Base-by-base conservation (phyloP, 1,140 invertebrate genomes). In the Drosophila tristis region DNA sequence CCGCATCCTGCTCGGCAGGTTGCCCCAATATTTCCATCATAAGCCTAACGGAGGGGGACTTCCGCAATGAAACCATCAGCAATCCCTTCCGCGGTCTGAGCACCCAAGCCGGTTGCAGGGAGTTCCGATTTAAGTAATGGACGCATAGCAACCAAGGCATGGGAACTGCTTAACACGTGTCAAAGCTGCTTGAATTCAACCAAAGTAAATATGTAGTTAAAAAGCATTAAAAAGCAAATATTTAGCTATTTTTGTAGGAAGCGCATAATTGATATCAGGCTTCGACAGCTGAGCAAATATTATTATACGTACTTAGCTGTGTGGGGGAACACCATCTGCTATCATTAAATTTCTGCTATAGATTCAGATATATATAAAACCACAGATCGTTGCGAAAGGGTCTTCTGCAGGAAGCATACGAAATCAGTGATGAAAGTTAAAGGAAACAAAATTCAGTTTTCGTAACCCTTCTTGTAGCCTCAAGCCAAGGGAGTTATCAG, bases 71-170 rank as follows among this genome's bases (percentile, higher is more conserved):
- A 5, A 73, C 67, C 13, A 56, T 74, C 4, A 2, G 0, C 1
- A 74, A 74, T 29, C 71, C 71, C 2, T 73, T 74, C 5, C 9
- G 0, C 0, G 11, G 39, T 42, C 13, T 3, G 2, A 20, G 25
- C 49, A 2, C 6, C 44, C 29, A 35, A 29, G 0, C 8, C 5
- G n/a, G 2, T 0, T 74, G 68, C 7, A 20, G 62, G 23, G 49
- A 60, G 26, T 45, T 72, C 5, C 23, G 43, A 20, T 71, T 75
- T 20, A 80, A 76, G 26, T 50, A 56, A 35, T 5, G 25, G 4
- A 9, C 1, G 20, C 1, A 20, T 20, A 20, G 20, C 9, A 16
- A 16, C 5, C 3, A 8, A 31, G 29, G 29, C 1, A 31, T 31
- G 29, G 7, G 20, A 20, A 20, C 2, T 20, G 20, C 16, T 16